A percentile compares a stretch with the other conserved stretches of the same genome.
These are phyloP conservation scores for Promerops cafer DNA, from an alignment of 2,113 vertebrate species.

Conservation along the genomic window DNA sequence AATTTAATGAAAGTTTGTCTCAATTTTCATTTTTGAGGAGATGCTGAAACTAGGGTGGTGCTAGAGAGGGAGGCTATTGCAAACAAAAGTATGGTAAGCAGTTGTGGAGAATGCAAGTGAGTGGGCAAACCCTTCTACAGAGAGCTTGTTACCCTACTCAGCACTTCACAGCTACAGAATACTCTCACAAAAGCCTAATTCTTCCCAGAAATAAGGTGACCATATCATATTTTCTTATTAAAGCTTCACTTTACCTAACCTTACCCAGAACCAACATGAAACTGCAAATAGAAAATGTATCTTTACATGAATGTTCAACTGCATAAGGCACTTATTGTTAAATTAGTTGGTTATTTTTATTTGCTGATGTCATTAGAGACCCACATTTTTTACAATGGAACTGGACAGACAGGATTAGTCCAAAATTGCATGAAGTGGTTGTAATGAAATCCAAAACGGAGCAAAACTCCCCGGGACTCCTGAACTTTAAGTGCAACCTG, in stretches of 20 bases:
- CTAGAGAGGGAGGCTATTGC: neutral
- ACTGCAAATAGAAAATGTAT: neutral
- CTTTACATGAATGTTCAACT: neutral
- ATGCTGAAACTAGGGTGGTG: neutral
- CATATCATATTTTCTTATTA: neutral
- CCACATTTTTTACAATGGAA: constrained; percentile 30
- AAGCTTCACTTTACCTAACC: neutral
- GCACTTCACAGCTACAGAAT: neutral
- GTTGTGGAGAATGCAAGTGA: neutral
- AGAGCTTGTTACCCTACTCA: neutral
- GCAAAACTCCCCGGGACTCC: constrained; percentile 33
- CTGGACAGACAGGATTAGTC: constrained; percentile 47
- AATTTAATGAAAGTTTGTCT: neutral
- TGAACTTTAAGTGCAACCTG: constrained; percentile 3
- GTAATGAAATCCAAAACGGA: constrained; percentile 42
- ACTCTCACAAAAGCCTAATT: neutral
- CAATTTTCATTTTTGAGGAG: neutral
- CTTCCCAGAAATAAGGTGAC: neutral
- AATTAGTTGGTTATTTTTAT: constrained; percentile 3
- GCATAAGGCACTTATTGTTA: constrained; percentile 10
- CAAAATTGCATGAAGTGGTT: neutral
- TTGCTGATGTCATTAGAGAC: constrained; percentile 35
- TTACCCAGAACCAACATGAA: neutral
- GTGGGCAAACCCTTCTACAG: neutral
- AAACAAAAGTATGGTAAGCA: neutral